phyloP scores from a whole-genome alignment of 2,888 invertebrate genomes.

The Bursaphelenchus okinawaensis region DNA sequence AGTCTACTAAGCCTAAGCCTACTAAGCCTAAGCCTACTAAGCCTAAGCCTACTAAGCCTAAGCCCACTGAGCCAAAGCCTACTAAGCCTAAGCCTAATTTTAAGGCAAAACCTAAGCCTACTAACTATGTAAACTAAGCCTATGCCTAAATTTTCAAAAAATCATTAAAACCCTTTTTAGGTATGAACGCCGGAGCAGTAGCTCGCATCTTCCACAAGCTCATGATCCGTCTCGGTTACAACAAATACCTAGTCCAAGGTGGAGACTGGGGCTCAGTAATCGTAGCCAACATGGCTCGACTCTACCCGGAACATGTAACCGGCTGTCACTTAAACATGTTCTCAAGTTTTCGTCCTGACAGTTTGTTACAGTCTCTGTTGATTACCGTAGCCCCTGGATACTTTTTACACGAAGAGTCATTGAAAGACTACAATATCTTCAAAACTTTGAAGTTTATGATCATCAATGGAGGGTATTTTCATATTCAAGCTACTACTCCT shows the following conservation, averaged over 20 bases:
- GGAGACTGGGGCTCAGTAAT: constrained; percentile 77
- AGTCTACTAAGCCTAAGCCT: no score
- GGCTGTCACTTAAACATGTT: constrained; percentile 70
- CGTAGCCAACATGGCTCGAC: constrained; percentile 65
- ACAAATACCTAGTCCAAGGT: constrained; percentile 70
- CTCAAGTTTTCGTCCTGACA: neutral
- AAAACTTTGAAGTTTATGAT: neutral
- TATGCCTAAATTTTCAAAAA: no score
- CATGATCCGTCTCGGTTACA: constrained; percentile 69
- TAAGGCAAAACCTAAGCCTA: no score
- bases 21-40: no score
- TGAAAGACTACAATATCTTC: neutral
- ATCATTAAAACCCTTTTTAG: no score
- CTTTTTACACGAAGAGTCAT: neutral
- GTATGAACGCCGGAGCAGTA: constrained; percentile 38
- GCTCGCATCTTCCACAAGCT: constrained; percentile 60
- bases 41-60: no score
- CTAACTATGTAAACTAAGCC: no score
- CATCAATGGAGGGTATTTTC: constrained; percentile 63
- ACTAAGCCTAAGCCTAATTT: no score
- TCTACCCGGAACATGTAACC: constrained; percentile 66
- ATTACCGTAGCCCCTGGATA: neutral
- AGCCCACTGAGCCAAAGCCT: no score
- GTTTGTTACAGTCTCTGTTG: neutral
- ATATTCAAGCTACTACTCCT: constrained; percentile 80